A percentile compares a stretch with the other conserved stretches of the same genome.
These are phyloP conservation scores for Bergia puertoricense DNA, from an alignment of 92 coral and sea anemone genomes.

Conservation along the genomic window DNA sequence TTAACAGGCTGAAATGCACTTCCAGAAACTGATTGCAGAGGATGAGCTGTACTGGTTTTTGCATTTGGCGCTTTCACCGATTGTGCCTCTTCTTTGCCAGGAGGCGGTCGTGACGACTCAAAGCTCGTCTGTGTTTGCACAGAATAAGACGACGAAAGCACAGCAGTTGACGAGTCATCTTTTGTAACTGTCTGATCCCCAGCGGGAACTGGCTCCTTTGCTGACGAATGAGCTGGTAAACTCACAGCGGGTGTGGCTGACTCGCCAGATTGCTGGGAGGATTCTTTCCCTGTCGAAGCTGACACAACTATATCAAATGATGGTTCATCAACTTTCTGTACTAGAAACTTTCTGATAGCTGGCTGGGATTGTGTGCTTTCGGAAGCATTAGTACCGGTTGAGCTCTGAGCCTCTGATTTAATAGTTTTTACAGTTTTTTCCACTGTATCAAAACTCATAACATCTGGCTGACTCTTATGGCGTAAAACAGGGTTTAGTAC, in stretches of 20 bases:
- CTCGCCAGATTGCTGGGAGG: background rate
- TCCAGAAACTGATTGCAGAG: background rate
- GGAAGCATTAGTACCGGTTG: background rate
- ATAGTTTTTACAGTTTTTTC: constrained; percentile 21
- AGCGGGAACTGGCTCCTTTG: constrained; percentile 32
- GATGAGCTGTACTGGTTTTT: background rate
- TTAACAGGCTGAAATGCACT: background rate
- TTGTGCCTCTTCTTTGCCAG: background rate
- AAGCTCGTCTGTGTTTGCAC: constrained; percentile 73
- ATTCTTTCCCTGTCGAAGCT: background rate
- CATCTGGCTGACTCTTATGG: constrained; percentile 40
- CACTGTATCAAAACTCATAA: background rate
- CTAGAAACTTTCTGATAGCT: constrained; percentile 52
- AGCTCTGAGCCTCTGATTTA: background rate
- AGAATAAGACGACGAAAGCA: constrained; percentile 45
- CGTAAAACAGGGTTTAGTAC: constrained; percentile 41
- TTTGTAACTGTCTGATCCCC: background rate
- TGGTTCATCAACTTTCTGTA: constrained; percentile 62
- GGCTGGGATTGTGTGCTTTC: constrained; percentile 29
- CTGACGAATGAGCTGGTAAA: constrained; percentile 40
- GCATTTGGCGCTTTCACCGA: background rate
- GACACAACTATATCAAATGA: background rate
- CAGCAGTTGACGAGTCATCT: background rate
- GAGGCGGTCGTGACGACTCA: constrained; percentile 30
- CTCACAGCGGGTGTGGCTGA: background rate